Evolutionary conservation across 2,888 invertebrate genomes (phyloP), one percentile per base, ranked within the genome.

Genomic region (Pinctada fucata): DNA sequence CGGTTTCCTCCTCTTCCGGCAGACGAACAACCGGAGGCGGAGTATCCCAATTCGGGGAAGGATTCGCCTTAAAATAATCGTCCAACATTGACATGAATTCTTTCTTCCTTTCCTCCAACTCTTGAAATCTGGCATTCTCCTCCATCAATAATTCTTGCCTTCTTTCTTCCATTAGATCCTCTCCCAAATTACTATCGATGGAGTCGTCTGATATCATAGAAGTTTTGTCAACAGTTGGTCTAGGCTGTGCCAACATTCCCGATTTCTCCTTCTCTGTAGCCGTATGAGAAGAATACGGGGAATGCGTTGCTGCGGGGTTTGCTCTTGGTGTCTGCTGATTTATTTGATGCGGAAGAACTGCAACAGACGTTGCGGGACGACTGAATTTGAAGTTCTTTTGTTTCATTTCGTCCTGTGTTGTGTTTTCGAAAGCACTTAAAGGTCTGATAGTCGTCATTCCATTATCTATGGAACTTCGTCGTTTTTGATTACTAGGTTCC

Each of bases 61-160:
- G 85, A 71, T 85, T 85, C 31, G 77, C 80, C 13, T 80, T 76
- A 1, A 89, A 78, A 80, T 86, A 89, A 6, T 79, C 83, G 51
- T 88, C 86, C 16, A 89, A 80, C 65, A 84, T 83, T 3, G 76
- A 74, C 3, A 90, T 82, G 67, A 89, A 90, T 2, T 79, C 77
- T 66, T 87, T 81, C 49, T 88, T 89, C 66, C 86, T 85, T 13
- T 86, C 78, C 48, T 84, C 82, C 48, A 91, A 79, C 5, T 80
- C 81, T 45, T 79, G 71, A 4, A 84, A 82, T 73, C 84, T 83
- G 45, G 81, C 58, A 47, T 84, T 79, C 84, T 91, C 90, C 49
- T 87, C 85, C 68, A 88, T 84, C 31, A 91, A 69, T 10, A 90
- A 79, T 79, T 88, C 88, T 69, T 87, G 85, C 4, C 90, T 84